Evolutionary conservation across 2,888 invertebrate species (phyloP).

Genomic region (Trichacis sp.): DNA sequence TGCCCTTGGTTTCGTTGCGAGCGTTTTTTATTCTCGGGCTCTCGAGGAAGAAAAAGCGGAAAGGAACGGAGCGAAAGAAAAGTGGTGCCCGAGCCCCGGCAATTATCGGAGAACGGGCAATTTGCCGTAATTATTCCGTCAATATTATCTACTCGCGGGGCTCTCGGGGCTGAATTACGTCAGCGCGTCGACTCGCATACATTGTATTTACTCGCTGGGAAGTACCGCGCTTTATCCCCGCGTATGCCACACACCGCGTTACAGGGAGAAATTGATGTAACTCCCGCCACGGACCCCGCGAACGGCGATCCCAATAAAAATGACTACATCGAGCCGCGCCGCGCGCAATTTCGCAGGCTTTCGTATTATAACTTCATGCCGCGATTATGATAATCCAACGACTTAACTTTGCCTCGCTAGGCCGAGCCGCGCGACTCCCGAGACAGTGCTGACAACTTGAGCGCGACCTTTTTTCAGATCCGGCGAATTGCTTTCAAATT

Average conservation of each 20-base stretch:
- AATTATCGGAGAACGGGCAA: slow-evolving; percentile 52
- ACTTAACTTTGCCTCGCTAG: slow-evolving; percentile 36
- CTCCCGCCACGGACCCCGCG: slow-evolving; percentile 31
- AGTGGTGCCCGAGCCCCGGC: slow-evolving; percentile 32
- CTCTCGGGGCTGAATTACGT: slow-evolving; percentile 40
- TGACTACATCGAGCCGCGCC: slow-evolving; percentile 38
- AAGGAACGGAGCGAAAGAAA: too few relatives aligned
- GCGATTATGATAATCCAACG: slow-evolving; percentile 54
- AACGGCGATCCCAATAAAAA: slow-evolving; percentile 43
- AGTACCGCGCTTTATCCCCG: slow-evolving; percentile 21
- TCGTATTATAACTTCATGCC: slow-evolving; percentile 47
- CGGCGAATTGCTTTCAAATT: too few relatives aligned
- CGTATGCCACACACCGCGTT: slow-evolving; percentile 41
- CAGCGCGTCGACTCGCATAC: slow-evolving; percentile 23
- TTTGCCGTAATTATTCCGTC: slow-evolving; percentile 58
- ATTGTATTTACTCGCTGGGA: slow-evolving; percentile 28
- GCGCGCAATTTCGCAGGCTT: slow-evolving; percentile 50
- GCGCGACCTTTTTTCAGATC: slow-evolving; percentile 16
- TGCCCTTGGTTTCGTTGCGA: not conserved
- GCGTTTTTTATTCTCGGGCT: too few relatives aligned
- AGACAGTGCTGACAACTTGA: slow-evolving; percentile 38
- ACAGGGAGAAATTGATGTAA: slow-evolving; percentile 36
- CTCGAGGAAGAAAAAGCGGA: slow-evolving; percentile 25
- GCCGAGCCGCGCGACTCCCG: slow-evolving; percentile 29
- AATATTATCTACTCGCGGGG: slow-evolving; percentile 50